phyloP scores from a whole-genome alignment of 2,888 invertebrate genomes.

The Tenthredo mesomela region DNA sequence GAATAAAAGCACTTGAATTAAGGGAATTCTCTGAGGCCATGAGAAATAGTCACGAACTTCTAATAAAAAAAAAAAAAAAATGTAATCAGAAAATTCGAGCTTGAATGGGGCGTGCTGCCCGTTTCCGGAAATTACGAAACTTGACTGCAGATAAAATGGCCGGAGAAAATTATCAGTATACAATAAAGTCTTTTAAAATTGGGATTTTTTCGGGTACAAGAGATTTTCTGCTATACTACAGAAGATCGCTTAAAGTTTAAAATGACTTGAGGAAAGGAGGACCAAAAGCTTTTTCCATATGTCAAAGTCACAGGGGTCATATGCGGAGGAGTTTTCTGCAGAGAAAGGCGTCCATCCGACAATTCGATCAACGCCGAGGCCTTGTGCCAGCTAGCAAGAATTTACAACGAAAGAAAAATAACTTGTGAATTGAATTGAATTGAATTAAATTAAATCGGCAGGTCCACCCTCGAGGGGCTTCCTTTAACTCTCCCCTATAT shows the following conservation, averaged over 20 bases:
- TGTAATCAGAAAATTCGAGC: no score
- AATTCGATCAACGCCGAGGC: not conserved
- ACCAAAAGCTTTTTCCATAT: not conserved
- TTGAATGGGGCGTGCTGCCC: no score
- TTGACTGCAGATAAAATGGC: not conserved
- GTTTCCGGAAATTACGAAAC: no score
- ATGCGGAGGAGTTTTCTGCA: not conserved
- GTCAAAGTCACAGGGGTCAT: not conserved
- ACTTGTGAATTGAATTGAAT: conserved; percentile 10
- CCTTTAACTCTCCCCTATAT: not conserved
- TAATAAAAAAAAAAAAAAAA: no score
- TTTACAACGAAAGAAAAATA: conserved; percentile 23
- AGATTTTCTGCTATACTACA: not conserved
- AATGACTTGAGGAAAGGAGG: not conserved
- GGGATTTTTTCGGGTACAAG: not conserved
- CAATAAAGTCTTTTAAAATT: not conserved
- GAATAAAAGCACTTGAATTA: no score
- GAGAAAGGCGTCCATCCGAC: not conserved
- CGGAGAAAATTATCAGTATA: not conserved
- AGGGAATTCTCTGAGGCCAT: no score
- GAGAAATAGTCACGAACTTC: no score
- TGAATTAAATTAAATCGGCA: conserved; percentile 13
- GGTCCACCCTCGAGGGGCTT: not conserved
- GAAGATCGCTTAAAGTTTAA: not conserved
- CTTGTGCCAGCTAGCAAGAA: not conserved